Evolutionary conservation across 1,140 invertebrate genomes (phyloP).

Genomic region (Camponotus vicinus): DNA sequence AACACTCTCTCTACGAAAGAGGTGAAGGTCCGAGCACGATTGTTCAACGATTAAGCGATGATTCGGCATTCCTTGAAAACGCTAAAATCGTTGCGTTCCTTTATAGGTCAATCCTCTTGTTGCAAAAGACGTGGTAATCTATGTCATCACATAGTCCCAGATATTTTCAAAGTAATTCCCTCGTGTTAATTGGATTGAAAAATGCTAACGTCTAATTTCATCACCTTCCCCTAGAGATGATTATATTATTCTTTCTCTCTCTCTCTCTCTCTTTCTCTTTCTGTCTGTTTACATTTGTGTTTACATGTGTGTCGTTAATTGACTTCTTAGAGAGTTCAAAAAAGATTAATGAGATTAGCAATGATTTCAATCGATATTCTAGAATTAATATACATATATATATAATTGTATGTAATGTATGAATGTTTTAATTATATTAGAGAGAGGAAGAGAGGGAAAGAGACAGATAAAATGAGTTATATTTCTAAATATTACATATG

Average conservation of each 20-base stretch:
- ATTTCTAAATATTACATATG: not conserved
- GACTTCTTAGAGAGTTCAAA: not conserved
- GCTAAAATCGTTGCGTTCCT: constrained; percentile 25
- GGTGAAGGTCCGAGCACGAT: constrained; percentile 3
- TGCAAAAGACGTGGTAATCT: constrained; percentile 40
- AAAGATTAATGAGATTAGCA: not conserved
- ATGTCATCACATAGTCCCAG: constrained; percentile 21
- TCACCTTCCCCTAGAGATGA: constrained; percentile 21
- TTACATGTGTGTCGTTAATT: not conserved
- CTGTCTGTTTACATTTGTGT: too few species aligned
- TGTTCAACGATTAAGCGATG: constrained; percentile 41
- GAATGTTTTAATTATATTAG: too few species aligned
- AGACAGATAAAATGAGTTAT: not conserved
- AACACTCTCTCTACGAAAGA: not conserved
- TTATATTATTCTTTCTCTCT: constrained; percentile 19
- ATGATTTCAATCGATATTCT: not conserved
- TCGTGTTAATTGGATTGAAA: constrained; percentile 63
- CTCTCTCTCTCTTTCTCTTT: too few species aligned
- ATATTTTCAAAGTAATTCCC: constrained; percentile 57
- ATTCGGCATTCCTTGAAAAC: constrained; percentile 46
- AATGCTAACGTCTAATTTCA: constrained; percentile 46
- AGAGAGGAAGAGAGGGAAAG: too few species aligned
- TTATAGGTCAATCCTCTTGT: constrained; percentile 52
- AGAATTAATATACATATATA: constrained; percentile 1
- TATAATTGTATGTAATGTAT: not conserved